Base-by-base conservation (phyloP, 1,140 invertebrate species). In the Pseudomyrmex concolor region DNA sequence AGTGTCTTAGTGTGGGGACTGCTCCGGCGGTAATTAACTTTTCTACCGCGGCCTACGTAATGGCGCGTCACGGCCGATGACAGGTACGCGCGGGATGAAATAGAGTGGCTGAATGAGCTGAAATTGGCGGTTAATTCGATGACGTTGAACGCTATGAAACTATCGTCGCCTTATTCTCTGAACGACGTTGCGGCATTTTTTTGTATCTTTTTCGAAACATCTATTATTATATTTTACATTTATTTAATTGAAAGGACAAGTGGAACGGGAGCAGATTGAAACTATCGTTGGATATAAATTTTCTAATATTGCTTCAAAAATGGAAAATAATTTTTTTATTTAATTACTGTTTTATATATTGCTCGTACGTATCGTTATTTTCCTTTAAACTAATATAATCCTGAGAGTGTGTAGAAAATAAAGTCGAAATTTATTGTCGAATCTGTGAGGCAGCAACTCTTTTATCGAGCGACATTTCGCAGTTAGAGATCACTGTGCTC, bases 1-100 rank as follows among this genome's bases (percentile, higher is more conserved):
- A 87, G 83, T 81, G 83, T 87, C 86, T 83, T 73, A 25, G 48
- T 62, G 86, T 73, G 67, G 81, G 72, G 17, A 71, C 76, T 82
- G 82, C 68, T 71, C 71, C 17, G 71, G 64, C 43, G 51, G 76
- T 76, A 87, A 87, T 88, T 88, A 87, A 88, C 84, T 88, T 87
- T 85, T 88, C 87, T 55, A 80, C 67, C 83, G 86, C 68, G 60
- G 66, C 80, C 0, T 76, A 63, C 64, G 83, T 86, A 86, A 85
- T 85, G 51, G 71, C 43, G 67, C 74, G 67, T 84, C 86, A 77
- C 48, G 66, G 71, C n/a, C 34, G 86, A 88, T 85, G 86, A 85
- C 86, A 88, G 83, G 50, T 76, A 77, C 34, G 86, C 63, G 67
- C 71, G 83, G 74, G 57, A 85, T 88, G 71, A 88, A 85, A 88